Conservation (phyloP, 2,113 vertebrate species). For the Morone chrysops region DNA sequence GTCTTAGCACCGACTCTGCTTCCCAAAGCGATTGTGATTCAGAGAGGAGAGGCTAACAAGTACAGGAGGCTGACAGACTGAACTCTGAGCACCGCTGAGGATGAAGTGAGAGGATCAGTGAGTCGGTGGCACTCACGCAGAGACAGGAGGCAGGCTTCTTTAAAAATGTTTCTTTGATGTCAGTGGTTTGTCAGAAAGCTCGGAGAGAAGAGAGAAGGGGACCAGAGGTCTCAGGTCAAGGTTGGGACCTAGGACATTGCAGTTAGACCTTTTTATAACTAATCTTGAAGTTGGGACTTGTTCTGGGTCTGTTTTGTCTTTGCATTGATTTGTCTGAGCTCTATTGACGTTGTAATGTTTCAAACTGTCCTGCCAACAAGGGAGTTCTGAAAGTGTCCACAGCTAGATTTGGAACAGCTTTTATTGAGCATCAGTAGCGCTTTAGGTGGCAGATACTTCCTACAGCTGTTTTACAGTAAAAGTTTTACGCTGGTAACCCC, state of each 20-base stretch:
- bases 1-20: conserved; percentile 41
- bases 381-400: neutral
- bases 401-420: neutral
- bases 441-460: neutral
- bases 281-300: neutral
- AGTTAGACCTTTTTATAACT: conserved; percentile 1
- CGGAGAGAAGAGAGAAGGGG: neutral
- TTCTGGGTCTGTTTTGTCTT: neutral
- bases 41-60: conserved; percentile 56
- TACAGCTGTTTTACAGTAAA: neutral
- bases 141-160: conserved; percentile 33
- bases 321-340: neutral
- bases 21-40: conserved; percentile 46
- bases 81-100: conserved; percentile 21
- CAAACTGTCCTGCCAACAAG: conserved; percentile 2
- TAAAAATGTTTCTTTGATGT: conserved; percentile 28
- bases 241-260: neutral
- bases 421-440: neutral
- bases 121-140: conserved; percentile 15
- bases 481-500: neutral
- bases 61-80: conserved; percentile 52
- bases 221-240: conserved; percentile 6
- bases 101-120: conserved; percentile 53
- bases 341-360: conserved; percentile 17
- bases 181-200: conserved; percentile 13